These are phyloP conservation scores for Benthosema pterotum DNA, from an alignment of 2,797 vertebrate genomes.

Conservation along the genomic window DNA sequence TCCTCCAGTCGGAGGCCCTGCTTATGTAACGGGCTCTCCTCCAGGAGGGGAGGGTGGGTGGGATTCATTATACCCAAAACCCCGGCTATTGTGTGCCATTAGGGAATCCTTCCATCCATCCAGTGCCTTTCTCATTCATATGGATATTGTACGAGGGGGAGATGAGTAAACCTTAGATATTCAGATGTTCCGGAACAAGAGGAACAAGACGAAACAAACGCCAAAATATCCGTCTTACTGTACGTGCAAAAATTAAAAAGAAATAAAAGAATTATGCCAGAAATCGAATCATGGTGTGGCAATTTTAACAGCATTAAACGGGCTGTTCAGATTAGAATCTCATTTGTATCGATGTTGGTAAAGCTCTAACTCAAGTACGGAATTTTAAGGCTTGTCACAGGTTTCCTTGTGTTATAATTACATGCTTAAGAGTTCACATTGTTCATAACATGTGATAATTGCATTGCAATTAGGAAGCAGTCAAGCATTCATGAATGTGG, in stretches of 20 bases:
- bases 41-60: constrained; percentile 28
- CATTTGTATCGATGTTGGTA: constrained; percentile 65
- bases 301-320: constrained; percentile 58
- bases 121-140: constrained; percentile 45
- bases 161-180: constrained; percentile 13
- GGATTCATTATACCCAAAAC: constrained; percentile 65
- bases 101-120: constrained; percentile 50
- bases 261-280: constrained; percentile 26
- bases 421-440: constrained; percentile 78
- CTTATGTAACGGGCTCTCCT: constrained; percentile 32
- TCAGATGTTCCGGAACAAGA: too few relatives aligned
- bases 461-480: constrained; percentile 79
- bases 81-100: constrained; percentile 38
- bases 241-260: constrained; percentile 27
- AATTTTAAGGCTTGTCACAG: constrained; percentile 72
- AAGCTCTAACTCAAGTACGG: constrained; percentile 65
- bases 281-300: constrained; percentile 36
- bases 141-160: constrained; percentile 41
- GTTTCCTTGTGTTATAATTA: constrained; percentile 79
- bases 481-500: constrained; percentile 70
- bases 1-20: constrained; percentile 37
- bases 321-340: constrained; percentile 72
- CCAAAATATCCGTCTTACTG: constrained; percentile 31
- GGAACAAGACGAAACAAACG: too few relatives aligned
- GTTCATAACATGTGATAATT: constrained; percentile 81